These are phyloP conservation scores for Carcharodon carcharias DNA, from an alignment of 2,797 vertebrate genomes.

Conservation along the genomic window DNA sequence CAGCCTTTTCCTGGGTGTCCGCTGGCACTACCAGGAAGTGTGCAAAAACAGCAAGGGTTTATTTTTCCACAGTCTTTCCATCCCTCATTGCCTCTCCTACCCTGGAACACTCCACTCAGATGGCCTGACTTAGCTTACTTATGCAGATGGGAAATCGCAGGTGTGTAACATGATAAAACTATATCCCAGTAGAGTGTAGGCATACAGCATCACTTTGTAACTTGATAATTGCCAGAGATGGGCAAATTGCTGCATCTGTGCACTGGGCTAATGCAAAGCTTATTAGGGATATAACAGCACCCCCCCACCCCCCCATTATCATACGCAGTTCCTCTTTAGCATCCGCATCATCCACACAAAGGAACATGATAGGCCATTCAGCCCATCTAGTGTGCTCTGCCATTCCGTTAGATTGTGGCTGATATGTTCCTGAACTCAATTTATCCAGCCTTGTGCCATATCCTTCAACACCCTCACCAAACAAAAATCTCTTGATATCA, in stretches of 20 bases:
- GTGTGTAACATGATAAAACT: neutral
- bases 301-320: neutral
- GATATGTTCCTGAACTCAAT: neutral
- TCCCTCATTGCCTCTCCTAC: neutral
- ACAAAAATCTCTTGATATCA: neutral
- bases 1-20: neutral
- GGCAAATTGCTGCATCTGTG: neutral
- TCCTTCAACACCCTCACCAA: neutral
- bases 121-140: neutral
- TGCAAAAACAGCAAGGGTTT: neutral
- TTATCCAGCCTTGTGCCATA: neutral
- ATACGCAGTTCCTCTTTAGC: neutral
- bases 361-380: neutral
- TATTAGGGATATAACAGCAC: neutral
- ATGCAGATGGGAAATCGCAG: neutral
- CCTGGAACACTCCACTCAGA: neutral
- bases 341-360: neutral
- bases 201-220: neutral
- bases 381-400: neutral
- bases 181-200: neutral
- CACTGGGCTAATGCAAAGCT: neutral
- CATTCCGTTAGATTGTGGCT: neutral
- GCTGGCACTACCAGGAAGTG: neutral
- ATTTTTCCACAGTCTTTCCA: neutral
- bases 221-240: neutral